Evolutionary conservation across 2,888 invertebrate species (phyloP).

Genomic region (Drosophila putrida): DNA sequence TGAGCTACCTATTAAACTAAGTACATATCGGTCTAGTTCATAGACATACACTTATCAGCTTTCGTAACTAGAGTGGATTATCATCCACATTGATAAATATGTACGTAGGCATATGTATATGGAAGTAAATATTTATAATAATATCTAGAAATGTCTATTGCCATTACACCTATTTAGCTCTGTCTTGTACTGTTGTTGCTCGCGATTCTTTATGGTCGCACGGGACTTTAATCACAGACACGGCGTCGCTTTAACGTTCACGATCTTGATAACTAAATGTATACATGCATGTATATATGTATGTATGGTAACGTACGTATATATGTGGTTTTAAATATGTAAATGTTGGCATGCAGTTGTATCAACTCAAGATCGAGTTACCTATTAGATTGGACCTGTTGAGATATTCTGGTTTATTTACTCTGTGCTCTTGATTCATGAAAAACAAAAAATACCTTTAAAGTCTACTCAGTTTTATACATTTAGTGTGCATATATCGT

Average conservation of each 20-base stretch:
- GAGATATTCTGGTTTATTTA: slow-evolving; percentile 32
- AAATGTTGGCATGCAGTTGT: slow-evolving; percentile 17
- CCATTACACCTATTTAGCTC: slow-evolving; percentile 2
- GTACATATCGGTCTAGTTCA: too few species aligned
- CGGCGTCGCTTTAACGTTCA: slow-evolving; percentile 35
- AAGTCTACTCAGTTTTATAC: slow-evolving; percentile 8
- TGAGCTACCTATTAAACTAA: too few species aligned
- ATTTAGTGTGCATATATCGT: slow-evolving; percentile 16
- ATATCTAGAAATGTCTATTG: slow-evolving; percentile 3
- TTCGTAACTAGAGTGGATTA: too few species aligned
- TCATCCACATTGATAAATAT: too few species aligned
- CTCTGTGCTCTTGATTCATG: slow-evolving; percentile 59
- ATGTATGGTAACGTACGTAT: neutral
- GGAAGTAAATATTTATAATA: neutral
- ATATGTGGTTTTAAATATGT: neutral
- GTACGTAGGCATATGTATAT: too few species aligned
- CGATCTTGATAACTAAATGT: slow-evolving; percentile 25
- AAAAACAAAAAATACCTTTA: slow-evolving; percentile 24
- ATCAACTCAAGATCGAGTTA: neutral
- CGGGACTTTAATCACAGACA: slow-evolving; percentile 34
- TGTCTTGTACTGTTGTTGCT: slow-evolving; percentile 25
- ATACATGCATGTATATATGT: neutral
- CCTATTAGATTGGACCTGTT: slow-evolving; percentile 14
- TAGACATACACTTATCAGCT: too few species aligned
- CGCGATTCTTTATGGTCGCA: slow-evolving; percentile 26